Evolutionary conservation across 1,140 invertebrate genomes (phyloP).

Genomic region (Drosophila ambigua): DNA sequence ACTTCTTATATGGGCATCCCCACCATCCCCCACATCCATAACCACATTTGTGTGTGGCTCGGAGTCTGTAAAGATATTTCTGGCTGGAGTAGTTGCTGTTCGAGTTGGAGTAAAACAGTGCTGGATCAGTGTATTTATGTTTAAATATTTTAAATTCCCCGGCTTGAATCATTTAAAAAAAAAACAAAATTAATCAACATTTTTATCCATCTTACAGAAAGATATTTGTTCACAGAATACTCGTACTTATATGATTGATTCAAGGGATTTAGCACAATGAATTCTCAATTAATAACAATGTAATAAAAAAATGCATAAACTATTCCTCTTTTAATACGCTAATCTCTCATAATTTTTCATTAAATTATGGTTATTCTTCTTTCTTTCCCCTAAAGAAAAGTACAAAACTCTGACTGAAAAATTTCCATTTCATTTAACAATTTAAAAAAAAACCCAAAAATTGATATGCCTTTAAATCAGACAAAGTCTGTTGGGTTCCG

Average conservation of each 20-base stretch:
- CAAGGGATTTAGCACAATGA: not conserved
- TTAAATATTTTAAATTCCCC: not conserved
- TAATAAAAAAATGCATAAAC: too few relatives aligned
- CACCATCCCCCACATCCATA: too few relatives aligned
- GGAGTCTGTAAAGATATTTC: conserved; percentile 48
- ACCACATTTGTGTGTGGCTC: conserved; percentile 15
- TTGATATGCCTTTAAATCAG: conserved; percentile 10
- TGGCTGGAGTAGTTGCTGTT: conserved; percentile 12
- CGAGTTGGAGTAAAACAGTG: conserved; percentile 9
- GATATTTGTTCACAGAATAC: not conserved
- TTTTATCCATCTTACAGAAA: not conserved
- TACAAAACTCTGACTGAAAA: conserved; percentile 4
- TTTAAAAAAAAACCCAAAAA: conserved; percentile 35
- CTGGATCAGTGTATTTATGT: not conserved
- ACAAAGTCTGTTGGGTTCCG: conserved; percentile 1
- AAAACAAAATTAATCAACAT: conserved; percentile 29
- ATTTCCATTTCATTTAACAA: conserved; percentile 43
- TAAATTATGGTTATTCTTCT: not conserved
- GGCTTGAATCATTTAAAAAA: not conserved
- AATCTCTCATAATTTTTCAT: too few relatives aligned
- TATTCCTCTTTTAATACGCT: too few relatives aligned
- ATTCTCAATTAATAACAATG: not conserved
- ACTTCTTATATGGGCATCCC: conserved; percentile 65
- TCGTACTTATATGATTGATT: not conserved
- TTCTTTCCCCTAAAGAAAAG: not conserved